Conservation (phyloP, 2,888 invertebrate genomes). For the Lasioglossum malachurum region DNA sequence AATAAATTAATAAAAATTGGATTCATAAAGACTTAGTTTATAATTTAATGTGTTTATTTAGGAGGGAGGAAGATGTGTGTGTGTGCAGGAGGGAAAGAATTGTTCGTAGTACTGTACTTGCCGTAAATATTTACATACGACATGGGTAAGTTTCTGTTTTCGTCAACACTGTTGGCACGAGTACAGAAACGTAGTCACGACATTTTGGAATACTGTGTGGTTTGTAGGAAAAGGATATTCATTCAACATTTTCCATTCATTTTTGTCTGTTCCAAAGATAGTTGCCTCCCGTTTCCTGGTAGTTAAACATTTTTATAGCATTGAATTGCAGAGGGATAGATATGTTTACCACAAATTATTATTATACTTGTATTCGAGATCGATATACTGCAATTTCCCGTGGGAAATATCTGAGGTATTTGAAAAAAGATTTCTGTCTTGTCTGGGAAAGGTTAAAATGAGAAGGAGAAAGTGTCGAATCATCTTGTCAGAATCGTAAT, state of each 20-base stretch:
- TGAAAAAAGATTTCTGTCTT: not conserved
- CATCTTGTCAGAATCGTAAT: slow-evolving; percentile 2
- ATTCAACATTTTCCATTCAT: not conserved
- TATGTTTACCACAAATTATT: not conserved
- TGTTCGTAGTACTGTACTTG: not conserved
- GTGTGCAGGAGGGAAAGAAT: not conserved
- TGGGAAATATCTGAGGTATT: not conserved
- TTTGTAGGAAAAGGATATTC: not conserved
- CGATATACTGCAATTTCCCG: not conserved
- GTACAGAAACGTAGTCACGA: not conserved
- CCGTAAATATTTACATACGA: not conserved
- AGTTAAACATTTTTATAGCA: not conserved
- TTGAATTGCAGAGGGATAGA: not conserved
- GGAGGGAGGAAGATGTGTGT: not conserved
- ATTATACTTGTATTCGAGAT: not conserved
- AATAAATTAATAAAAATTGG: not conserved
- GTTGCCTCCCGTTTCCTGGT: not conserved
- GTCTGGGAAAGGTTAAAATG: not conserved
- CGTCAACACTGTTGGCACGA: not conserved
- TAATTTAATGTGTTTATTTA: not conserved
- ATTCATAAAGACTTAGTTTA: not conserved
- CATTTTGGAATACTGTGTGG: not conserved
- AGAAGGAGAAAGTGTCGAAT: not conserved
- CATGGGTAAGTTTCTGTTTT: not conserved
- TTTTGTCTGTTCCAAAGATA: not conserved